Conservation (phyloP, 2,888 invertebrate genomes). For the Aleiodes alternator region DNA sequence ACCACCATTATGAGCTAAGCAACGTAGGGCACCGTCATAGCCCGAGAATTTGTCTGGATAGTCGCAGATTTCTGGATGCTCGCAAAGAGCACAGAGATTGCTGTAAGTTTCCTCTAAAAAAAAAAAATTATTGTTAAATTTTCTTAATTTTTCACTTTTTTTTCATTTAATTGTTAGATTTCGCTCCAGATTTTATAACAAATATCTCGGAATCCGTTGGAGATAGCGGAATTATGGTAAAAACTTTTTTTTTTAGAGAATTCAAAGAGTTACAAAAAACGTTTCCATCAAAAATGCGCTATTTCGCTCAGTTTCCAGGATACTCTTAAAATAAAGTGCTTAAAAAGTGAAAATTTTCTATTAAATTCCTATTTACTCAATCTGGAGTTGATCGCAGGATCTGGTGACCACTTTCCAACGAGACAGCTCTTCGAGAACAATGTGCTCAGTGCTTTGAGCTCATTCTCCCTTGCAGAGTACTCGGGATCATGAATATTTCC, state of each 20-base stretch:
- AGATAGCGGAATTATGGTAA: too few relatives aligned
- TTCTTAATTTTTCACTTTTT: neutral
- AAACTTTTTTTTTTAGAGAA: too few relatives aligned
- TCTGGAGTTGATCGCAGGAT: conserved; percentile 82
- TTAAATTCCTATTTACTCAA: conserved; percentile 80
- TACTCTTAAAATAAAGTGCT: neutral
- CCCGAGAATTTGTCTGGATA: conserved; percentile 91
- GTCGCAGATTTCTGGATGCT: conserved; percentile 85
- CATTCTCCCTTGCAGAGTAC: conserved; percentile 86
- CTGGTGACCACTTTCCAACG: conserved; percentile 89
- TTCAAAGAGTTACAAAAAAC: too few relatives aligned
- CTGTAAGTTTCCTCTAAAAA: conserved; percentile 83
- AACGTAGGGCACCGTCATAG: conserved; percentile 90
- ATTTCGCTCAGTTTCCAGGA: neutral
- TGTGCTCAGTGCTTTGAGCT: conserved; percentile 86
- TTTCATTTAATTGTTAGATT: neutral
- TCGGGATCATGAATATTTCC: conserved; percentile 82
- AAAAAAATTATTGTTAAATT: conserved; percentile 32
- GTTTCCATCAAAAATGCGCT: too few relatives aligned
- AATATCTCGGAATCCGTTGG: too few relatives aligned
- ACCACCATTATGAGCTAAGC: conserved; percentile 86
- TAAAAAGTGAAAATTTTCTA: neutral
- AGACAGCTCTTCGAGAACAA: conserved; percentile 91
- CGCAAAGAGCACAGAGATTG: conserved; percentile 87
- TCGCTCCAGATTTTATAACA: neutral